phyloP scores from a whole-genome alignment of 2,113 vertebrate genomes.

The Tiliqua scincoides region DNA sequence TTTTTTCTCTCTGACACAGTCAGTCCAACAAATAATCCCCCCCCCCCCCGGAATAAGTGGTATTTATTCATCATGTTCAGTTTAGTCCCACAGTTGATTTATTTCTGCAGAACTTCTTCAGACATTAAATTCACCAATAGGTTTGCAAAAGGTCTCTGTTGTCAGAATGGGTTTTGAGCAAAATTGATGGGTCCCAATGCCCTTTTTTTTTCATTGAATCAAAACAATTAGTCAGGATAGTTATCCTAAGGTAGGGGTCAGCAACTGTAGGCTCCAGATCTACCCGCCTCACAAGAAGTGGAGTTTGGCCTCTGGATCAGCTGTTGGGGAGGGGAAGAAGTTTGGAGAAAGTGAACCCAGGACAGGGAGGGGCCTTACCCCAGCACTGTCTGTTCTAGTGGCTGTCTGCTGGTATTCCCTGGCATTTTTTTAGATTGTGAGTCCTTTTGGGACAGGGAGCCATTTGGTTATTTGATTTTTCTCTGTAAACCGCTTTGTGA shows the following conservation, averaged over 20 bases:
- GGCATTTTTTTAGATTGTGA: no score
- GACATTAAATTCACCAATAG: slow-evolving; percentile 50
- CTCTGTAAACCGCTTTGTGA: no score
- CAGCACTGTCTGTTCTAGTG: no score
- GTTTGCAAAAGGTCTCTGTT: slow-evolving; percentile 38
- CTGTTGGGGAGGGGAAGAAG: no score
- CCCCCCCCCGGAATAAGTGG: slow-evolving; percentile 52
- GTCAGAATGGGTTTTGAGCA: slow-evolving; percentile 30
- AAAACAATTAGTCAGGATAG: background rate
- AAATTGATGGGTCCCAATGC: slow-evolving; percentile 18
- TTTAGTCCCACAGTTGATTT: slow-evolving; percentile 46
- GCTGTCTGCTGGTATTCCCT: no score
- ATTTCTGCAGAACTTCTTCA: slow-evolving; percentile 23
- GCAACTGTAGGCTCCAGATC: background rate
- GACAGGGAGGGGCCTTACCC: no score
- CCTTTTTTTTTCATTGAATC: background rate
- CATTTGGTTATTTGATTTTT: no score
- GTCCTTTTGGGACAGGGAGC: no score
- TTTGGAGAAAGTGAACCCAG: no score
- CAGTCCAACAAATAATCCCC: slow-evolving; percentile 59
- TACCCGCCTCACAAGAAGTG: background rate
- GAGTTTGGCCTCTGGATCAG: background rate
- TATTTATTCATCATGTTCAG: slow-evolving; percentile 12
- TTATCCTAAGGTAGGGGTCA: background rate
- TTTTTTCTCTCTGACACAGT: slow-evolving; percentile 16